phyloP scores from a whole-genome alignment of 2,888 invertebrate genomes.

The Trichogramma evanescens region DNA sequence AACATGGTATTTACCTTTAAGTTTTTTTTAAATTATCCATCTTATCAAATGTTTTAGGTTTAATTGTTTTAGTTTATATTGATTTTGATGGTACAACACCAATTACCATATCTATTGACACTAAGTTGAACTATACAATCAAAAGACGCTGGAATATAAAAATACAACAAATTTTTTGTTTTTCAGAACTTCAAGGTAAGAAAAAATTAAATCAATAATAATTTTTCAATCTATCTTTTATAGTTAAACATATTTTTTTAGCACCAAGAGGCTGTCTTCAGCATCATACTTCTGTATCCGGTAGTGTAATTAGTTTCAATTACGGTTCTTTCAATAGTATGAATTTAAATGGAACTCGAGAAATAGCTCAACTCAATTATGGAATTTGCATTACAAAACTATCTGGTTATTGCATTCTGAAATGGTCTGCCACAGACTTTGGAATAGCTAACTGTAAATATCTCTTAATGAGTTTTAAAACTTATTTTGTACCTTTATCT shows the following conservation, averaged over 20 bases:
- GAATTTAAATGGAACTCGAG: constrained; percentile 57
- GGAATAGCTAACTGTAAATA: constrained; percentile 59
- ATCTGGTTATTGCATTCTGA: constrained; percentile 65
- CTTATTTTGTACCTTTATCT: not conserved
- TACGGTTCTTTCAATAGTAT: constrained; percentile 57
- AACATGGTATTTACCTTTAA: constrained; percentile 52
- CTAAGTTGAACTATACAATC: constrained; percentile 54
- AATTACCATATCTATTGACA: constrained; percentile 62
- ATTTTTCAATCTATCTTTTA: not conserved
- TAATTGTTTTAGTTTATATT: constrained; percentile 53
- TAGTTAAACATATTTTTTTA: constrained; percentile 36
- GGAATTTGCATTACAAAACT: constrained; percentile 71
- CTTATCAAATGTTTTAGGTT: constrained; percentile 5
- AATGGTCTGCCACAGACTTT: constrained; percentile 60
- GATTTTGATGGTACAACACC: constrained; percentile 64
- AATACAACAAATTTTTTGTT: constrained; percentile 66
- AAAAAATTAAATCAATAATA: not conserved
- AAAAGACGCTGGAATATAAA: constrained; percentile 68
- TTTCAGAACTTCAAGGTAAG: constrained; percentile 61
- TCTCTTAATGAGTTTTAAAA: constrained; percentile 29
- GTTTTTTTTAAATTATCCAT: constrained; percentile 1
- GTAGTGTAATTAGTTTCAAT: constrained; percentile 69
- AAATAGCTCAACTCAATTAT: constrained; percentile 66
- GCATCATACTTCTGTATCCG: constrained; percentile 59
- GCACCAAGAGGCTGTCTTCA: constrained; percentile 75